These are phyloP conservation scores for Trissonchulus latispiculum DNA, from an alignment of 2,888 invertebrate species.

Conservation along the genomic window DNA sequence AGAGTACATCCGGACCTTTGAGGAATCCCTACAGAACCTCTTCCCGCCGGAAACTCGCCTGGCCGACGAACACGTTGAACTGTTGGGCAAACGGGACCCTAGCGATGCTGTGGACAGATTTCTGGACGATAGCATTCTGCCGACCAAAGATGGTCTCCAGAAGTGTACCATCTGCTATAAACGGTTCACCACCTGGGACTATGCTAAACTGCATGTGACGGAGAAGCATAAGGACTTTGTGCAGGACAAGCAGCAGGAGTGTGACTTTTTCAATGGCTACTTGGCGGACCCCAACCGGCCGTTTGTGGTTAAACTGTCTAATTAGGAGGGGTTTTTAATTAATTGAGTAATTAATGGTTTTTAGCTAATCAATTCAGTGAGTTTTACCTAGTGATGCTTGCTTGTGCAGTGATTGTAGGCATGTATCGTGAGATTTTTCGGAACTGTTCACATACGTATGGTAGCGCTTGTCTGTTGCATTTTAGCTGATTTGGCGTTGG, in stretches of 20 bases:
- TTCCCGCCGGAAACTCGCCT: slow-evolving; percentile 23
- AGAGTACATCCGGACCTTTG: slow-evolving; percentile 23
- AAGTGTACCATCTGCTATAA: slow-evolving; percentile 26
- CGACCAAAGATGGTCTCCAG: slow-evolving; percentile 20
- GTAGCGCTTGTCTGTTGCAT: no score
- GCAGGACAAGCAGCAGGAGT: slow-evolving; percentile 13
- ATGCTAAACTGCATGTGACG: slow-evolving; percentile 21
- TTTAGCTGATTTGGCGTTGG: no score
- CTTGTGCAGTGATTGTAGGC: no score
- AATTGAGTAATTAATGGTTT: no score
- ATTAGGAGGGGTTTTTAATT: no score
- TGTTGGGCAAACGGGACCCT: slow-evolving; percentile 21
- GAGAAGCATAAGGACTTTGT: slow-evolving; percentile 24
- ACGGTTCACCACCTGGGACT: slow-evolving; percentile 24
- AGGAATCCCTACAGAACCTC: slow-evolving; percentile 20
- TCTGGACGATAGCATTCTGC: slow-evolving; percentile 14
- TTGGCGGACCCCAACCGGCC: slow-evolving; percentile 23
- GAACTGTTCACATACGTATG: no score
- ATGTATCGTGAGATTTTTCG: no score
- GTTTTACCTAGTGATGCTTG: no score
- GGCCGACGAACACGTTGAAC: slow-evolving; percentile 25
- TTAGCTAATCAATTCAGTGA: no score
- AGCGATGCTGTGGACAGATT: slow-evolving; percentile 16
- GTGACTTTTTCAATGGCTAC: slow-evolving; percentile 22
- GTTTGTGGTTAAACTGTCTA: no score